These are phyloP conservation scores for Hirtodrosophila confusa DNA, from an alignment of 2,888 invertebrate genomes.

Conservation along the genomic window DNA sequence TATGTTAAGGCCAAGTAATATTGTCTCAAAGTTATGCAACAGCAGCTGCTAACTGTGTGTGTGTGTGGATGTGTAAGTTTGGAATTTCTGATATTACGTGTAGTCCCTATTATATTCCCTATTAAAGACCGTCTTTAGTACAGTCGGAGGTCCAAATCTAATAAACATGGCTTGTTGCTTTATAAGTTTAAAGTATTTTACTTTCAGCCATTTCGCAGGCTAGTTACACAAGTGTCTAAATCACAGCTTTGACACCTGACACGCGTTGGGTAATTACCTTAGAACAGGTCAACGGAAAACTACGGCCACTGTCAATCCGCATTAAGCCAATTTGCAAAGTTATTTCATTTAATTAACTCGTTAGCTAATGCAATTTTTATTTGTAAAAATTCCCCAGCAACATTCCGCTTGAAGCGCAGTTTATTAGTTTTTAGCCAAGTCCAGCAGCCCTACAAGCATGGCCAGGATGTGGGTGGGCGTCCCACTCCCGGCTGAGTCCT, in stretches of 20 bases:
- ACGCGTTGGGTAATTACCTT: constrained; percentile 11
- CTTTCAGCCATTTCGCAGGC: not conserved
- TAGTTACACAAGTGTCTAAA: not conserved
- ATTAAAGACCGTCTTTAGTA: no score
- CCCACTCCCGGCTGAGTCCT: not conserved
- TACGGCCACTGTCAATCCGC: constrained; percentile 21
- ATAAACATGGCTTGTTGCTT: no score
- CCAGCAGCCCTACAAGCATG: not conserved
- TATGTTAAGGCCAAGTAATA: no score
- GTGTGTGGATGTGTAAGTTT: constrained; percentile 1
- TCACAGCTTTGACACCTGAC: constrained; percentile 7
- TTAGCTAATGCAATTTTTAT: constrained; percentile 64
- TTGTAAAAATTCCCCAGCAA: constrained; percentile 35
- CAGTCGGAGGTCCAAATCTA: no score
- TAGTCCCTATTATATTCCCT: no score
- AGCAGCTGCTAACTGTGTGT: not conserved
- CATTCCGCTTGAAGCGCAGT: constrained; percentile 35
- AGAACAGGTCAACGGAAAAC: not conserved
- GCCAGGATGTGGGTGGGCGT: not conserved
- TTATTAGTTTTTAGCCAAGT: constrained; percentile 34
- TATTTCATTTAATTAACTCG: constrained; percentile 57
- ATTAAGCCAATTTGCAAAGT: constrained; percentile 58
- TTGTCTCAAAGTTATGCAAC: no score
- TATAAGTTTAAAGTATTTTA: not conserved
- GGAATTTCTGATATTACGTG: not conserved